A percentile compares a stretch with the other conserved stretches of the same genome.
Evolutionary conservation across 2,888 invertebrate genomes (phyloP).

Genomic region (Baronia brevicornis): DNA sequence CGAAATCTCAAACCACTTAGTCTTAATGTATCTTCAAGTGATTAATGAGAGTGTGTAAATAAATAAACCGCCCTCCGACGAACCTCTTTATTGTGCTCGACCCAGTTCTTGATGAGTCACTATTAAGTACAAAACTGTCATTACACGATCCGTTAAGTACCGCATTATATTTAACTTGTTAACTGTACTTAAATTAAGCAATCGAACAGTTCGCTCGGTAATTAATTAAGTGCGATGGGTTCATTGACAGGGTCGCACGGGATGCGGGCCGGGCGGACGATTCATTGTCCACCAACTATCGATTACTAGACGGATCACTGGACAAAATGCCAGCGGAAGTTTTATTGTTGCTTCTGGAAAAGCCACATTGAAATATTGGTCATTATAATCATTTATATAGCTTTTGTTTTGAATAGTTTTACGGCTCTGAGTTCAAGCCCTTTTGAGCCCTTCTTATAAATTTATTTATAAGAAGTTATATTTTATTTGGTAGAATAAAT

Average conservation of each 20-base stretch:
- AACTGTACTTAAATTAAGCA: slow-evolving; percentile 2
- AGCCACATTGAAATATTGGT: slow-evolving; percentile 1
- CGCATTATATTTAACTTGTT: slow-evolving; percentile 2
- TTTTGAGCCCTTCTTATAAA: no score
- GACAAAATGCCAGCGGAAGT: slow-evolving; percentile 16
- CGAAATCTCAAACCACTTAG: slow-evolving; percentile 15
- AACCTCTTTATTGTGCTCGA: slow-evolving; percentile 11
- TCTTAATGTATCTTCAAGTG: slow-evolving; percentile 14
- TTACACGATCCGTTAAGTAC: slow-evolving; percentile 4
- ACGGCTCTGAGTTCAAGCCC: no score
- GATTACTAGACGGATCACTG: slow-evolving; percentile 24
- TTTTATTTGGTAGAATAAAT: no score
- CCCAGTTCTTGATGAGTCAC: slow-evolving; percentile 11
- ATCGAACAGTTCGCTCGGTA: slow-evolving; percentile 17
- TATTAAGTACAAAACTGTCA: slow-evolving; percentile 5
- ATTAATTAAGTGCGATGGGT: slow-evolving; percentile 24
- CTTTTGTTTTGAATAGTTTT: background rate
- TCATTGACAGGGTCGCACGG: slow-evolving; percentile 28
- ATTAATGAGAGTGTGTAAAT: slow-evolving; percentile 16
- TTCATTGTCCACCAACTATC: slow-evolving; percentile 21
- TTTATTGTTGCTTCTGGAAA: slow-evolving; percentile 3
- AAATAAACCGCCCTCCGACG: slow-evolving; percentile 9
- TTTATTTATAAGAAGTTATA: no score
- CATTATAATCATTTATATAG: background rate
- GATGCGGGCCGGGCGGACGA: slow-evolving; percentile 27